Evolutionary conservation across 2,888 invertebrate genomes (phyloP).

Genomic region (Scaptomyza tumidula): DNA sequence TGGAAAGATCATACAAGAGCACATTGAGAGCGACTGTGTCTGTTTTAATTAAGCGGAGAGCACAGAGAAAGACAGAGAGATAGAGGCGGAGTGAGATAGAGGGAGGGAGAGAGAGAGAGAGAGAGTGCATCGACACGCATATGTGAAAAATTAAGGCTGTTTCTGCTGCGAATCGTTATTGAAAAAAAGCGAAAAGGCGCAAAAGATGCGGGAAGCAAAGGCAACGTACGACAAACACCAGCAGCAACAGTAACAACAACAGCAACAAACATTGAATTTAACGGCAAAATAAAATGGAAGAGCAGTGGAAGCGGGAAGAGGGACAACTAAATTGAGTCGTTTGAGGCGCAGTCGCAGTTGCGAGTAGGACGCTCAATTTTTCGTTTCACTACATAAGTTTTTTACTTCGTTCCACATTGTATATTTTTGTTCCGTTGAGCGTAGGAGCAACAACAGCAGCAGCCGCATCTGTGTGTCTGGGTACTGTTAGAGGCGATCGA

Average conservation of each 20-base stretch:
- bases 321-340: constrained; percentile 75
- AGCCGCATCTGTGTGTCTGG: constrained; percentile 27
- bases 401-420: constrained; percentile 1
- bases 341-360: constrained; percentile 51
- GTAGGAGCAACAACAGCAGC: constrained; percentile 44
- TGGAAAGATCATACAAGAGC: constrained; percentile 59
- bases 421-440: constrained; percentile 26
- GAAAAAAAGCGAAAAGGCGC: constrained; percentile 61
- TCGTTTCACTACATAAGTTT: constrained; percentile 22
- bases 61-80: constrained; percentile 13
- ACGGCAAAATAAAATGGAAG: constrained; percentile 42
- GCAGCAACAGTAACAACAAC: constrained; percentile 17
- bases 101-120: constrained; percentile 14
- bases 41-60: constrained; percentile 74
- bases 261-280: constrained; percentile 48
- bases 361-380: constrained; percentile 64
- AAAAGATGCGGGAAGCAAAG: constrained; percentile 71
- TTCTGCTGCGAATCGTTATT: constrained; percentile 40
- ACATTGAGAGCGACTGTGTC: constrained; percentile 68
- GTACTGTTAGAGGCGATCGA: constrained; percentile 24
- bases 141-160: constrained; percentile 76
- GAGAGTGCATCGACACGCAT: constrained; percentile 60
- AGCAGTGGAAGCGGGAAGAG: constrained; percentile 44
- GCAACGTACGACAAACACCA: constrained; percentile 54
- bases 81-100: constrained; percentile 1